Evolutionary conservation across 2,888 invertebrate genomes (phyloP).

Genomic region (Allolobophora icterica): DNA sequence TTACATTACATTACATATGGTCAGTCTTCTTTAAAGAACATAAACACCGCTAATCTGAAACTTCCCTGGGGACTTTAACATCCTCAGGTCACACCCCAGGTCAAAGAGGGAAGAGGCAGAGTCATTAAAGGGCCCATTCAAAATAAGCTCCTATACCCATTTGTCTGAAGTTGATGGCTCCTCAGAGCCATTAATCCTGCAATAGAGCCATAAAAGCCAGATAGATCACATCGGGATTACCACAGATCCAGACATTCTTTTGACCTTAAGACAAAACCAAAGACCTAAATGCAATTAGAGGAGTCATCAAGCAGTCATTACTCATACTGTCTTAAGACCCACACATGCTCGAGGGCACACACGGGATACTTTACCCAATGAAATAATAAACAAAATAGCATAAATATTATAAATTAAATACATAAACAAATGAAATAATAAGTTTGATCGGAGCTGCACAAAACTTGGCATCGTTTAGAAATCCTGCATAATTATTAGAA

Average conservation of each 20-base stretch:
- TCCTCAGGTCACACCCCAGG: background rate
- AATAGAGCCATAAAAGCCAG: background rate
- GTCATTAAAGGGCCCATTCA: background rate
- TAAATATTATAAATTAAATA: background rate
- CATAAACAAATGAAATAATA: background rate
- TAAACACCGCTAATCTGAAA: background rate
- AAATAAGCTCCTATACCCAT: background rate
- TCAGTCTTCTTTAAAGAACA: background rate
- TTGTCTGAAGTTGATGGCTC: background rate
- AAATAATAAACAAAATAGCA: background rate
- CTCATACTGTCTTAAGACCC: background rate
- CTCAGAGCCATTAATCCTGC: background rate
- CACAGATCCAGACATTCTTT: background rate
- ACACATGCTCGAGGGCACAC: background rate
- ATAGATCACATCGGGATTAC: background rate
- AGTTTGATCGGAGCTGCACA: background rate
- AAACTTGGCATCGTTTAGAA: background rate
- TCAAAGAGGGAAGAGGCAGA: background rate
- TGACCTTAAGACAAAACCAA: background rate
- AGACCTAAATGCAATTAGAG: background rate
- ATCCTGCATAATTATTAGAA: too few relatives aligned
- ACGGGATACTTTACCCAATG: background rate
- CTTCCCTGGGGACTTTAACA: conserved; percentile 8
- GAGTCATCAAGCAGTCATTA: background rate
- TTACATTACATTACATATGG: background rate